Evolutionary conservation across 2,888 invertebrate genomes (phyloP).

Genomic region (Tipula unca): DNA sequence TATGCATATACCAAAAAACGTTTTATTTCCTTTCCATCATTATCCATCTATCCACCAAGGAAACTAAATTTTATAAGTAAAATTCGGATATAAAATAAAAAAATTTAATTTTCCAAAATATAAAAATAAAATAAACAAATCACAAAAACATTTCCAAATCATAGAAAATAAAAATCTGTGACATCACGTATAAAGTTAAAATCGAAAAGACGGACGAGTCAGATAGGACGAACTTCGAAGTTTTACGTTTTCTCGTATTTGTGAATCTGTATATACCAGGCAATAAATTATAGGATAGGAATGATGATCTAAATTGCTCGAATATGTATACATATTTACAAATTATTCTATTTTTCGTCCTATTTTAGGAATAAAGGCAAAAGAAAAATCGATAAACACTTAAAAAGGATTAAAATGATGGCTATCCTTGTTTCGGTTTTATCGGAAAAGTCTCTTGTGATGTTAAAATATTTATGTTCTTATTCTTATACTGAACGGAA

Average conservation of each 20-base stretch:
- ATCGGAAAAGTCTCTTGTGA: no score
- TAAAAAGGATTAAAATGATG: neutral
- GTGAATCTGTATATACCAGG: no score
- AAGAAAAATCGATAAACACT: neutral
- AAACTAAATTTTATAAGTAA: neutral
- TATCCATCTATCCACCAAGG: neutral
- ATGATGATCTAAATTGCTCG: no score
- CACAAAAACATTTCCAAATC: neutral
- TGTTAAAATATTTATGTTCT: neutral
- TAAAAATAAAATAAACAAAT: neutral
- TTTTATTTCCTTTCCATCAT: neutral
- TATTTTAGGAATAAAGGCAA: no score
- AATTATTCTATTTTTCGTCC: no score
- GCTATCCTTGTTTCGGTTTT: no score
- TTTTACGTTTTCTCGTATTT: no score
- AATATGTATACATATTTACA: no score
- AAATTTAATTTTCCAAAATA: neutral
- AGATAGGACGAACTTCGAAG: no score
- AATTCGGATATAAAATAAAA: neutral
- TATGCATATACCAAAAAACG: neutral
- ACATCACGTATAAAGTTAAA: neutral
- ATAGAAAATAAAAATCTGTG: neutral
- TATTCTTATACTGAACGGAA: neutral
- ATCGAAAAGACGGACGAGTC: no score
- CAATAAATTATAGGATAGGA: no score